Conservation (phyloP, 2,888 invertebrate species). For the Trachelus troglodyta region DNA sequence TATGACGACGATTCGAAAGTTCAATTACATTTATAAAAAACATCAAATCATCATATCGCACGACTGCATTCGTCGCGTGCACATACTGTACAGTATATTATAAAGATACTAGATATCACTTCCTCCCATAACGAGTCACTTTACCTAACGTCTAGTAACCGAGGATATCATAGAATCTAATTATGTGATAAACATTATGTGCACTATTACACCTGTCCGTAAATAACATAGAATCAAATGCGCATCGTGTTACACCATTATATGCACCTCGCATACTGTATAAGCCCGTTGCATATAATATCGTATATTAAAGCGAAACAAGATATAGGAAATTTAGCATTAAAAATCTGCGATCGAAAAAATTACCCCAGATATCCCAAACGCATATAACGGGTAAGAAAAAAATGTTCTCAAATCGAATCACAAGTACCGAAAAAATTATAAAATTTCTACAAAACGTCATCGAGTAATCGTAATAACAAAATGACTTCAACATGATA, state of each 20-base stretch:
- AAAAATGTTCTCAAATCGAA: too few relatives aligned
- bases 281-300: background rate
- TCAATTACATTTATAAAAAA: conserved; percentile 8
- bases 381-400: background rate
- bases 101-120: conserved; percentile 3
- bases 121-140: background rate
- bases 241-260: conserved; percentile 41
- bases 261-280: background rate
- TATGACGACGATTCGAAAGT: conserved; percentile 11
- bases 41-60: background rate
- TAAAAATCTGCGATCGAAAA: background rate
- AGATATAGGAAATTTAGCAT: background rate
- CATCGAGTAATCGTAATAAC: background rate
- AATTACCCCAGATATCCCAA: background rate
- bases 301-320: background rate
- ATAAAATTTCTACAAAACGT: background rate
- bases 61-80: background rate
- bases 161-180: conserved; percentile 28
- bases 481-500: background rate
- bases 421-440: too few relatives aligned
- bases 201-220: conserved; percentile 34
- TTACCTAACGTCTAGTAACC: background rate
- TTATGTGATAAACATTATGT: conserved; percentile 45
- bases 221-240: conserved; percentile 50
- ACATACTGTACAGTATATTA: conserved; percentile 2